Base-by-base conservation (phyloP, 30 jellyfish, hydroid and myxozoan species). In the Aurelia sp. region DNA sequence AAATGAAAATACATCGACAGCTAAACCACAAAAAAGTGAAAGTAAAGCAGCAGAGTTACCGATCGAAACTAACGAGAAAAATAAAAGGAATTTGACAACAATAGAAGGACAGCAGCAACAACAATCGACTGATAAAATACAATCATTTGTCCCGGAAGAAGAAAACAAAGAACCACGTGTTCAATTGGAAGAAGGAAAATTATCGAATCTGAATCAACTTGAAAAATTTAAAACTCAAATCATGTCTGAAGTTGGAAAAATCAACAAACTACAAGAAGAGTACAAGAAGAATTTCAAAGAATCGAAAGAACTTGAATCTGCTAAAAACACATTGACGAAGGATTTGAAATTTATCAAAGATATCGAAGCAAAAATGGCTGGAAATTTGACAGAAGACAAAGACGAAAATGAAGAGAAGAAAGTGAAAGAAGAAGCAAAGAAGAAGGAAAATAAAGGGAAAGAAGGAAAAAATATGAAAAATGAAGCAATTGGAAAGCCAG, bases 311-410 rank as follows among this genome's bases (percentile, higher is more conserved):
- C 79, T 95, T 13, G 76, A 86, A 23, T 77, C 65, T 62, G 99
- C 99, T 4, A 89, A 85, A 66, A 83, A 76, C 16, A 94, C 91
- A 0, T 53, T 95, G 55, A 79, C 85, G 20, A 95, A 89, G 60
- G 99, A 95, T 78, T 76, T 95, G 62, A 86, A 76, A 60, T 97
- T 76, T 65, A 96, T 95, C 4, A 84, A 86, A 69, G 92, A 90
- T 53, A 81, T 95, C 50, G 99, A 95, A 67, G 52, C 50, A 41
- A 95, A 86, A 6, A 59, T 95, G 52, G 75, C 86, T 16, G 65
- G 66, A 4, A 91, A 73, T 6, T 19, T 69, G 35, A 91, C 60
- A 2, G 74, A 21, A 18, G 61, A 78, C 31, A 84, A 71, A 52
- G 73, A 4, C 8, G 74, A 40, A 57, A 67, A 61, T 18, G 90